Evolutionary conservation across 2,888 invertebrate species (phyloP).

Genomic region (Tineola bisselliella): DNA sequence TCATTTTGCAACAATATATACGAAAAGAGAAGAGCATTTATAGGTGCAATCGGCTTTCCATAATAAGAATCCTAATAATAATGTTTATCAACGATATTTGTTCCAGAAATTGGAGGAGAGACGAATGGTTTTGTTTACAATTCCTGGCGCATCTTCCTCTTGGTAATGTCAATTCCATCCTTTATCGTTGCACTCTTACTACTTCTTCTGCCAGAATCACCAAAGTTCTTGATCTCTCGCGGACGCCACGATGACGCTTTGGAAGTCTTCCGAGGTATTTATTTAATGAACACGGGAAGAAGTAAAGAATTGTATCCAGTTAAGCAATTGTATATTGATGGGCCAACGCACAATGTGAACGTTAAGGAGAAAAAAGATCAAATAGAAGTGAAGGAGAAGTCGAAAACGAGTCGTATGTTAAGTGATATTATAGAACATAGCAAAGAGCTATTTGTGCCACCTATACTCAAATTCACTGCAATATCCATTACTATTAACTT

Average conservation of each 20-base stretch:
- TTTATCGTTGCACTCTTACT: constrained; percentile 86
- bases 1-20: too few relatives aligned
- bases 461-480: constrained; percentile 83
- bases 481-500: constrained; percentile 91
- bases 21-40: too few relatives aligned
- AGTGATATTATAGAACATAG: constrained; percentile 83
- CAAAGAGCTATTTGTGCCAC: constrained; percentile 80
- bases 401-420: constrained; percentile 78
- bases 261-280: constrained; percentile 83
- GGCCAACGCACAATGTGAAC: constrained; percentile 72
- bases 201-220: constrained; percentile 88
- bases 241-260: constrained; percentile 84
- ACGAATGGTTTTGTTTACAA: constrained; percentile 81
- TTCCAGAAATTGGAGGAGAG: constrained; percentile 73
- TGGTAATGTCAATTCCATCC: constrained; percentile 89
- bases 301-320: constrained; percentile 80
- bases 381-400: constrained; percentile 63
- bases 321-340: constrained; percentile 73
- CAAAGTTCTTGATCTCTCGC: constrained; percentile 84
- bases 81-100: neutral
- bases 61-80: neutral
- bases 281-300: constrained; percentile 82
- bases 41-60: too few relatives aligned
- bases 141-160: constrained; percentile 91
- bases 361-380: constrained; percentile 67